Evolutionary conservation across 2,888 invertebrate species (phyloP), one percentile per base, ranked within the genome.

Genomic region (Hemistola chrysoprasaria): DNA sequence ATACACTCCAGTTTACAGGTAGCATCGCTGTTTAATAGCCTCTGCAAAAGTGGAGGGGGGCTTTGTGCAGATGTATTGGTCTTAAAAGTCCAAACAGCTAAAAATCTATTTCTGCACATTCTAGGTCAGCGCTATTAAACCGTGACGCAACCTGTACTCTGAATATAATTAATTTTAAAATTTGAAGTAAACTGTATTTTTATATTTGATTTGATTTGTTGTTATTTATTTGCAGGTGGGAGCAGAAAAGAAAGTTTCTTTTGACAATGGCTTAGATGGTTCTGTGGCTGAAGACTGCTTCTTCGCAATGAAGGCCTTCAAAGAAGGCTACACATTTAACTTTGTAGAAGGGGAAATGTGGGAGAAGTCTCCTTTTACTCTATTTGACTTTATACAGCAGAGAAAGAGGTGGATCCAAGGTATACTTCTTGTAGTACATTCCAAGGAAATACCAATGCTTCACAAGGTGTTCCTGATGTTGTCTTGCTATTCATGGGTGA

Each of bases 271-370:
- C 8, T 90, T 96, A 49, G 98, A 98, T 79, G 98, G 98, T 9
- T 98, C 98, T 0, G 95, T 98, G n/a, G 98, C 98, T 9, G 98
- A 98, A 81, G 98, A 98, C 78, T 98, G 98, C 71, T 98, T 93
- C 78, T 98, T 98, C 82, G 97, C 97, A 9, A 98, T 98, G 97
- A 94, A 96, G 53, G 98, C 98, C 1, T 97, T 94, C 78, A 92
- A 93, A 49, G 92, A 96, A 76, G 98, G 98, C 11, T 98, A 95
- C 75, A 92, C 94, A 9, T 98, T 98, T 79, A 96, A 97, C 75
- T 98, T 98, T 82, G 93, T 98, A 53, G 98, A 98, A 77, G 98
- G 98, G 31, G 98, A 98, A 87, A 98, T 98, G 98, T 98, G 98
- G 95, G 98, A 98, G 76, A 98, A 98, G 74, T 97, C 97, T 3